Evolutionary conservation across 2,797 vertebrate genomes (phyloP).

Genomic region (Rhabdomys pumilio): DNA sequence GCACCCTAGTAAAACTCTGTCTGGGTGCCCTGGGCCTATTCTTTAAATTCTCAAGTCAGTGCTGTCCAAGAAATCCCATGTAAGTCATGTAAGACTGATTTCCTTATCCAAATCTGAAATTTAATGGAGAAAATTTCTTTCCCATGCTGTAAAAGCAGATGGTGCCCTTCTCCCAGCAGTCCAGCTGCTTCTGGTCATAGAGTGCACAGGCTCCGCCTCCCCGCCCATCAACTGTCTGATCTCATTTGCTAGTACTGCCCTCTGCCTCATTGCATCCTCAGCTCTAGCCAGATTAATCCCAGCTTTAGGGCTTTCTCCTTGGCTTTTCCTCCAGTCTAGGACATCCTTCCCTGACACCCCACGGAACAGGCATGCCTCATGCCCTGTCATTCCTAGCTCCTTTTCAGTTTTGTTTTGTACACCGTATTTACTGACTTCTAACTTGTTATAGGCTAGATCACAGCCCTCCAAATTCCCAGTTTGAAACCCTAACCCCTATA

Average conservation of each 20-base stretch:
- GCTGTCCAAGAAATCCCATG: slow-evolving; percentile 71
- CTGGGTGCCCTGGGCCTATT: slow-evolving; percentile 58
- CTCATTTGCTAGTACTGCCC: background rate
- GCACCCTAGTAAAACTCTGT: slow-evolving; percentile 69
- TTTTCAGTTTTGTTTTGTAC: background rate
- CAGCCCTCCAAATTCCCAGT: background rate
- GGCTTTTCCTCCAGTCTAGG: background rate
- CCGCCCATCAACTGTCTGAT: background rate
- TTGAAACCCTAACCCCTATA: background rate
- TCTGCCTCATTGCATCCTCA: rapidly evolving
- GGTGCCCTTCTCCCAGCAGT: background rate
- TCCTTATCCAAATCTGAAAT: slow-evolving; percentile 66
- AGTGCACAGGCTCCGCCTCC: rapidly evolving
- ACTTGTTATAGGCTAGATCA: background rate
- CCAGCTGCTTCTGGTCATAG: background rate
- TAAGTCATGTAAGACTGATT: slow-evolving; percentile 12
- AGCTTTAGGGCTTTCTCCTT: background rate
- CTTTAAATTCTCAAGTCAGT: slow-evolving; percentile 63
- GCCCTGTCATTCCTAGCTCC: too few species aligned
- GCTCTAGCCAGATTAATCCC: background rate
- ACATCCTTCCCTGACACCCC: background rate
- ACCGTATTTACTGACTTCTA: background rate
- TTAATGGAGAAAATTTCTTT: background rate
- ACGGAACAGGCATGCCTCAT: background rate
- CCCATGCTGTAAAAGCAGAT: background rate